Evolutionary conservation across 1,140 invertebrate species (phyloP).

Genomic region (Acarapis woodi): DNA sequence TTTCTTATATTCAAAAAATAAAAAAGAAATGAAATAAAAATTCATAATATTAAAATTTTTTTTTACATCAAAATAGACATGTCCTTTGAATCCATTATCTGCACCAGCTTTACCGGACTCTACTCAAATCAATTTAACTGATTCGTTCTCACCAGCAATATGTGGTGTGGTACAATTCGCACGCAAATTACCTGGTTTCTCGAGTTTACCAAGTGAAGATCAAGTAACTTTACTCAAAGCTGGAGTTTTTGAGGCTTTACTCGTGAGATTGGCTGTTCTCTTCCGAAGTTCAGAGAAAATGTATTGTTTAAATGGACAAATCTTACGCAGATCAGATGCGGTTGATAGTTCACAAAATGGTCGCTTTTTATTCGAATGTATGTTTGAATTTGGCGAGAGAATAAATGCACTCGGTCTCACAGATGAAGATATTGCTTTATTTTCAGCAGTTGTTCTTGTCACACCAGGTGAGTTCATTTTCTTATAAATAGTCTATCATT

Average conservation of each 20-base stretch:
- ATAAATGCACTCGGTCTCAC: conserved; percentile 62
- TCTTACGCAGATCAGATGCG: conserved; percentile 57
- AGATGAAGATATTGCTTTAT: conserved; percentile 71
- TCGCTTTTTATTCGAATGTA: conserved; percentile 74
- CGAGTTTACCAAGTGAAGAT: conserved; percentile 71
- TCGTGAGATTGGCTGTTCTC: conserved; percentile 73
- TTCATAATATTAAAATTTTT: no score
- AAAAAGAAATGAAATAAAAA: no score
- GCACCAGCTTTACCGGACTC: no score
- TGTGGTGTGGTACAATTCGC: conserved; percentile 91
- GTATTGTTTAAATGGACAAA: conserved; percentile 68
- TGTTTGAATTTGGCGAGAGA: conserved; percentile 84
- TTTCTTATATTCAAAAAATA: no score
- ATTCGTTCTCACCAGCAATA: conserved; percentile 76
- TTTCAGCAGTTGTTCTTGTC: conserved; percentile 79
- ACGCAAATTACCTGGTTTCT: conserved; percentile 83
- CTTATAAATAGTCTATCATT: background rate
- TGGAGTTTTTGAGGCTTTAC: conserved; percentile 70
- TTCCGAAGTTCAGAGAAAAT: conserved; percentile 50
- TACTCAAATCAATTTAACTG: conserved; percentile 69
- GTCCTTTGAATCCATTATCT: conserved; percentile 64
- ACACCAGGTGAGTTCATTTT: conserved; percentile 32
- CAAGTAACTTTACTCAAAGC: conserved; percentile 67
- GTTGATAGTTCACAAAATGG: conserved; percentile 60
- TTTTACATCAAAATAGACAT: no score